Evolutionary conservation across 2,888 invertebrate species (phyloP).

Genomic region (Parascotia fuliginaria): DNA sequence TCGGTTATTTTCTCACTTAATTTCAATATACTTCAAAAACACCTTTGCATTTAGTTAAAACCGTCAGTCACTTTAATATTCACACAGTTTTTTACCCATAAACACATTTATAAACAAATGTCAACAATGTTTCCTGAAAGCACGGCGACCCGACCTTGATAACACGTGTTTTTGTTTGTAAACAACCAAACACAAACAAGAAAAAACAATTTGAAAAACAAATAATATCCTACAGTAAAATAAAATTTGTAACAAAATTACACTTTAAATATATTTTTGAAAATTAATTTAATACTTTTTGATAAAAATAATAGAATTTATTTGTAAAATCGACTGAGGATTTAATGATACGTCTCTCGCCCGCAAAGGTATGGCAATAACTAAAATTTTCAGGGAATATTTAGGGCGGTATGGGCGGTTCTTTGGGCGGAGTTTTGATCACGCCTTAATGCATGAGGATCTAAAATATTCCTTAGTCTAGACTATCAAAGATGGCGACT

Average conservation of each 20-base stretch:
- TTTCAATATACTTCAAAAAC: too few species aligned
- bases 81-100: neutral
- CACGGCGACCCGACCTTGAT: conserved; percentile 36
- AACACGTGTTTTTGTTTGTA: conserved; percentile 47
- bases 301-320: neutral
- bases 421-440: conserved; percentile 31
- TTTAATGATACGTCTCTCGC: conserved; percentile 3
- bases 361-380: neutral
- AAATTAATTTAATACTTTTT: neutral
- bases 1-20: too few species aligned
- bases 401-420: conserved; percentile 18
- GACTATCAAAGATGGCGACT: conserved; percentile 47
- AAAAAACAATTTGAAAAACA: conserved; percentile 11
- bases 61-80: neutral
- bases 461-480: conserved; percentile 54
- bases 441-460: conserved; percentile 38
- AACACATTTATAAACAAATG: neutral
- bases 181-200: conserved; percentile 46
- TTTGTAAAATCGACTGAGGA: neutral
- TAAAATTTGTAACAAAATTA: neutral
- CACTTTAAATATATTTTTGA: neutral
- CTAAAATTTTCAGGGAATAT: conserved; percentile 13
- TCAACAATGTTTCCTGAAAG: conserved; percentile 25
- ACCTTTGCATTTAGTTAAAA: conserved; percentile 2
- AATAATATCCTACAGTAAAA: neutral